Conservation (phyloP, 1,140 invertebrate species). For the Aradophagus sp. region DNA sequence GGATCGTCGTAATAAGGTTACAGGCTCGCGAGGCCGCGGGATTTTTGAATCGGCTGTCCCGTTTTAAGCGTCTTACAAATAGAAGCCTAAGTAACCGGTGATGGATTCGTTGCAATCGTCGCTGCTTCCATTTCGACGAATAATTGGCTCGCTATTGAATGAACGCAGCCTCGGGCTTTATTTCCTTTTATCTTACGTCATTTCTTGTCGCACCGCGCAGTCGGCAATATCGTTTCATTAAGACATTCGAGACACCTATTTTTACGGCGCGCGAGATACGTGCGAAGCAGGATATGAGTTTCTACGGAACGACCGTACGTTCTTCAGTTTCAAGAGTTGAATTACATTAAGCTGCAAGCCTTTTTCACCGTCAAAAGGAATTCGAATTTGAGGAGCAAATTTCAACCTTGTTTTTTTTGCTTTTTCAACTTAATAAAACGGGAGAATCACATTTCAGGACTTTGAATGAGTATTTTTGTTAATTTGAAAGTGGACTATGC, state of each 20-base stretch:
- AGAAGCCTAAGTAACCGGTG: too few species aligned
- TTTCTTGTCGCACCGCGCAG: conserved; percentile 23
- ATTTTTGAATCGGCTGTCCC: too few species aligned
- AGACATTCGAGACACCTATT: conserved; percentile 41
- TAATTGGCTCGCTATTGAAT: too few species aligned
- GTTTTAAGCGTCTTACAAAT: too few species aligned
- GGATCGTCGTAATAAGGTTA: too few species aligned
- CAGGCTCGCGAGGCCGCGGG: too few species aligned
- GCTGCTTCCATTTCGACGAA: too few species aligned
- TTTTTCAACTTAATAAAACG: neutral
- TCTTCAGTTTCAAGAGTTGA: conserved; percentile 41
- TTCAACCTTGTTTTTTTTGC: neutral
- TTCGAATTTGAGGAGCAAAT: neutral
- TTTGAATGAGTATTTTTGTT: too few species aligned
- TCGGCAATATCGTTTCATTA: conserved; percentile 48
- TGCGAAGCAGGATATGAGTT: conserved; percentile 40
- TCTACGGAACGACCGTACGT: conserved; percentile 33
- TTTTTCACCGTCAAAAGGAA: conserved; percentile 13
- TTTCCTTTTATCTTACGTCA: conserved; percentile 41
- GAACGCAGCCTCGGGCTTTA: conserved; percentile 22
- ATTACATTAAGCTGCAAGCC: conserved; percentile 26
- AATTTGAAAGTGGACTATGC: too few species aligned
- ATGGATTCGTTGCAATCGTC: too few species aligned
- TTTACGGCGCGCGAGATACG: conserved; percentile 29
- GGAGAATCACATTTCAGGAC: too few species aligned